These are phyloP conservation scores for Anguilla pacifica DNA, from an alignment of 2,797 vertebrate species.

Conservation along the genomic window DNA sequence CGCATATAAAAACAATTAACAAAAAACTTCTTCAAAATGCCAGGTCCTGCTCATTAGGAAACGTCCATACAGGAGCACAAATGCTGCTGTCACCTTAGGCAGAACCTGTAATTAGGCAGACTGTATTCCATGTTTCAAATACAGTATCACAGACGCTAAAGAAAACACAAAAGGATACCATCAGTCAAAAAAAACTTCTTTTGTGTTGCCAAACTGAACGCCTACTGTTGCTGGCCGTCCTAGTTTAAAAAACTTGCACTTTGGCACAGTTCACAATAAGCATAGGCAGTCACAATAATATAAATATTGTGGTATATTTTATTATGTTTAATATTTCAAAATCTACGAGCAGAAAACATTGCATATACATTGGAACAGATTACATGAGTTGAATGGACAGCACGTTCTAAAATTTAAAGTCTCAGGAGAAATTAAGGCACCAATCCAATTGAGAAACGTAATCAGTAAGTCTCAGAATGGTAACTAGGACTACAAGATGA, in stretches of 20 bases:
- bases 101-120: background rate
- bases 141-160: background rate
- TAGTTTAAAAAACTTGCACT: background rate
- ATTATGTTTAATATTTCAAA: slow-evolving; percentile 36
- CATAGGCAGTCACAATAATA: background rate
- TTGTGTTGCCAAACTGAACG: background rate
- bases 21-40: background rate
- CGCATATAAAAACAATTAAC: background rate
- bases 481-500: slow-evolving; percentile 4
- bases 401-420: slow-evolving; percentile 32
- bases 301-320: slow-evolving; percentile 27
- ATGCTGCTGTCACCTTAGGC: background rate
- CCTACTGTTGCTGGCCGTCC: background rate
- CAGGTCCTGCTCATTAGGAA: background rate
- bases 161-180: background rate
- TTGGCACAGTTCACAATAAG: slow-evolving; percentile 12
- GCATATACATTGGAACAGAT: slow-evolving; percentile 26
- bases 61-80: background rate
- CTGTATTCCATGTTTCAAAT: background rate
- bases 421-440: slow-evolving; percentile 37
- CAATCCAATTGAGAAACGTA: slow-evolving; percentile 25
- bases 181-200: background rate
- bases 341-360: slow-evolving; percentile 37
- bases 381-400: slow-evolving; percentile 34
- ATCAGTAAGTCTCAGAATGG: slow-evolving; percentile 9